Evolutionary conservation across 2,797 vertebrate genomes (phyloP).

Genomic region (Sciurus vulgaris): DNA sequence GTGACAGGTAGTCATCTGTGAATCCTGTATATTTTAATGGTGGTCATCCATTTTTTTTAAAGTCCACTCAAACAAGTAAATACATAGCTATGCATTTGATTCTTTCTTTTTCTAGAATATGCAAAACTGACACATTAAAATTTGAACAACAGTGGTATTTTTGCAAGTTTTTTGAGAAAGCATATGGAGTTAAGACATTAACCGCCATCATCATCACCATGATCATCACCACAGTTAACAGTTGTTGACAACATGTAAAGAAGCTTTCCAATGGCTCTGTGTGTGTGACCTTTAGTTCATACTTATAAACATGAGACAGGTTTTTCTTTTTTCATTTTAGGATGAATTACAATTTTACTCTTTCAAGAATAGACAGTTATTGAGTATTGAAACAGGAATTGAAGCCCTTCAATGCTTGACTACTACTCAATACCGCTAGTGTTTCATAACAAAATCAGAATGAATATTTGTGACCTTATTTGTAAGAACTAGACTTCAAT

Average conservation of each 20-base stretch:
- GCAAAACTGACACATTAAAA: slow-evolving; percentile 29
- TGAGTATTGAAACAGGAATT: background rate
- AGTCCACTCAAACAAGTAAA: slow-evolving; percentile 5
- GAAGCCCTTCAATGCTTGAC: background rate
- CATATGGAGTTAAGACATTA: slow-evolving; percentile 9
- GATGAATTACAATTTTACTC: slow-evolving; percentile 23
- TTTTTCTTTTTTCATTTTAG: background rate
- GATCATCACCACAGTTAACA: background rate
- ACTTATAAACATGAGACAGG: background rate
- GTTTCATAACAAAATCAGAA: background rate
- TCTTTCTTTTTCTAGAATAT: slow-evolving; percentile 16
- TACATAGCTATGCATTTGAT: background rate
- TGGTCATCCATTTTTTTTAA: background rate
- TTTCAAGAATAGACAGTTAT: background rate
- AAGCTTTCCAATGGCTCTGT: background rate
- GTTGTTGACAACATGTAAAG: background rate
- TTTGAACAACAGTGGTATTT: background rate
- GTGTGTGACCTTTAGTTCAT: background rate
- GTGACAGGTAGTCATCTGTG: background rate
- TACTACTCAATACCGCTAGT: background rate
- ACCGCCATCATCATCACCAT: background rate
- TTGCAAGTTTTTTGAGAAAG: slow-evolving; percentile 4
- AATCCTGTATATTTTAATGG: slow-evolving; percentile 30
- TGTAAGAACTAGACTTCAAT: background rate
- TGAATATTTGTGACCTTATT: background rate